phyloP scores from a whole-genome alignment of 2,888 invertebrate species.

The Noctua comes region DNA sequence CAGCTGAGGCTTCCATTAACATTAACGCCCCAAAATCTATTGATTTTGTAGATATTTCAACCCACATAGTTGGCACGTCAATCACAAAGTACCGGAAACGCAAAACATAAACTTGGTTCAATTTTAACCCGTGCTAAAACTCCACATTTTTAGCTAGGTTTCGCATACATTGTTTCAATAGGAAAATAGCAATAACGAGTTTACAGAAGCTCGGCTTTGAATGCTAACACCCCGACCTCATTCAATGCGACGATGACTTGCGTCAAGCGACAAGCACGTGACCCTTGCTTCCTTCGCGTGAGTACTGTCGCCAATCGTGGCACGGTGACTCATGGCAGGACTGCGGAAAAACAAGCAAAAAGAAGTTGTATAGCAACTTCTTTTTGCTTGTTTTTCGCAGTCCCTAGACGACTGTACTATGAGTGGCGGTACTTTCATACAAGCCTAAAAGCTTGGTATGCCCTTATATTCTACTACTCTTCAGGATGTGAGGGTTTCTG shows the following conservation, averaged over 20 bases:
- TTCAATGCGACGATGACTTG: neutral
- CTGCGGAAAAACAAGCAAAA: too few species aligned
- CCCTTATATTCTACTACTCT: neutral
- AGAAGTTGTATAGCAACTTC: too few species aligned
- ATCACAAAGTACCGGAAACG: neutral
- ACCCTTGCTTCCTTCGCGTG: neutral
- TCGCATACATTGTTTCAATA: constrained; percentile 23
- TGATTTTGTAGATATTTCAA: neutral
- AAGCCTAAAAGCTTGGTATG: neutral
- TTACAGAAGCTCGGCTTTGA: constrained; percentile 32
- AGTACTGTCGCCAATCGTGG: neutral
- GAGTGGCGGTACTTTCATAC: neutral
- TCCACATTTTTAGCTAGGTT: neutral
- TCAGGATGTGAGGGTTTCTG: too few species aligned
- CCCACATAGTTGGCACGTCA: neutral
- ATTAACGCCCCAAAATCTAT: neutral
- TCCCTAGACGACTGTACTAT: neutral
- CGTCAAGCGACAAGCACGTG: neutral
- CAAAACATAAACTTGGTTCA: neutral
- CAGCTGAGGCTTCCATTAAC: neutral
- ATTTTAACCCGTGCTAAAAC: neutral
- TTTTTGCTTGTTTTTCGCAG: neutral
- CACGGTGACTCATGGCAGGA: neutral
- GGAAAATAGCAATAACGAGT: constrained; percentile 54
- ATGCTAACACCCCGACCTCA: constrained; percentile 23